Evolutionary conservation across 2,113 vertebrate species (phyloP).

Genomic region (Boulengeromyrus knoepffleri): DNA sequence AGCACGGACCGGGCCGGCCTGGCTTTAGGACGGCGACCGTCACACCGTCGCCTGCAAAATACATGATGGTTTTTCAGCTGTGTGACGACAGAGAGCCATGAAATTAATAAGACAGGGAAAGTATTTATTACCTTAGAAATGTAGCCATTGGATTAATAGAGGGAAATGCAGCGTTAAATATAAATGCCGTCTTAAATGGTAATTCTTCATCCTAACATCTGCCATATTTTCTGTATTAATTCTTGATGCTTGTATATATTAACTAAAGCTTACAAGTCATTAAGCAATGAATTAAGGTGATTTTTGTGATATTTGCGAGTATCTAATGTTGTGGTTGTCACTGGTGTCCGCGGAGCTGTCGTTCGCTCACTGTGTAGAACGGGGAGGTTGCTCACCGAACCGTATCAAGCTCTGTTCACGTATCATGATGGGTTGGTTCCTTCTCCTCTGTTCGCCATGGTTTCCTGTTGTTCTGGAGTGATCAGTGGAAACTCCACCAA

Average conservation of each 20-base stretch:
- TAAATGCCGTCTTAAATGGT: background rate
- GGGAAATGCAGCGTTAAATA: background rate
- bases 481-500: background rate
- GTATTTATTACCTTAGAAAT: background rate
- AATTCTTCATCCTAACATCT: background rate
- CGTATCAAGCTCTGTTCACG: background rate
- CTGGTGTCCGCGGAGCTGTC: background rate
- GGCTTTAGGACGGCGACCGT: background rate
- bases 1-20: background rate
- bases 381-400: background rate
- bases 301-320: background rate
- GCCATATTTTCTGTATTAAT: background rate
- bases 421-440: background rate
- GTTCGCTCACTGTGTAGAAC: background rate
- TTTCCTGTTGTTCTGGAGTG: background rate
- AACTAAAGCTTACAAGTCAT: background rate
- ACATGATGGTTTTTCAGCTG: background rate
- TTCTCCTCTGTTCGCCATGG: background rate
- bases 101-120: background rate
- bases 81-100: background rate
- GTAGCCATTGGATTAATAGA: background rate
- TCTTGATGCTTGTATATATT: background rate
- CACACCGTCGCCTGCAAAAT: background rate
- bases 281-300: background rate
- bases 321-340: background rate